These are phyloP conservation scores for Calliphora vicina DNA, from an alignment of 1,140 invertebrate species.

Conservation along the genomic window DNA sequence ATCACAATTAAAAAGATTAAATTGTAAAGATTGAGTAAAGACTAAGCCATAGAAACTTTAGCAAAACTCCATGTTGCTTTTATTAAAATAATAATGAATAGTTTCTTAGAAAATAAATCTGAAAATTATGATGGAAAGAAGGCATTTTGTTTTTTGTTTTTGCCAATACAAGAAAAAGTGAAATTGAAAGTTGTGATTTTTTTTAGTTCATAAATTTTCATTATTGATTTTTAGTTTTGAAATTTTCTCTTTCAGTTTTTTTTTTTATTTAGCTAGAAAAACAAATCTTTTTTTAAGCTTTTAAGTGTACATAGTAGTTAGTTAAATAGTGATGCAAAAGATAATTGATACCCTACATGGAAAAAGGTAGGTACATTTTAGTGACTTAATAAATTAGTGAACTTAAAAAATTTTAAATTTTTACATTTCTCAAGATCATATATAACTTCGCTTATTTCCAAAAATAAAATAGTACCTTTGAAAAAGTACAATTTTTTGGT, in stretches of 20 bases:
- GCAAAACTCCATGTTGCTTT: neutral
- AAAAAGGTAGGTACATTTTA: no score
- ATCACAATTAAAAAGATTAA: constrained; percentile 11
- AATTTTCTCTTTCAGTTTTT: neutral
- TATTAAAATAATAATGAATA: constrained; percentile 15
- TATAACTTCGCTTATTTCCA: no score
- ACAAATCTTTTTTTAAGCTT: neutral
- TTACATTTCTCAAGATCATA: no score
- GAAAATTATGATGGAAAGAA: constrained; percentile 5
- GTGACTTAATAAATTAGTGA: no score
- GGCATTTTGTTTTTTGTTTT: neutral
- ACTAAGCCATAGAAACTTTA: neutral
- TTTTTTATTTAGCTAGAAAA: neutral
- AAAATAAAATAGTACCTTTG: no score
- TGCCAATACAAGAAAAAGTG: neutral
- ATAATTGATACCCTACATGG: neutral
- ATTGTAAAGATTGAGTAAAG: neutral
- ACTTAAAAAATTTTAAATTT: no score
- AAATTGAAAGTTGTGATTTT: neutral
- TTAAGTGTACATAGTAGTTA: neutral
- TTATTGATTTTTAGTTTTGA: neutral
- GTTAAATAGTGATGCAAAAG: neutral
- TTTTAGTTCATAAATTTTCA: constrained; percentile 8
- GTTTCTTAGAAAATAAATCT: neutral
- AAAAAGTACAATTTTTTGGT: no score